Percentiles rank a stretch among this genome's conserved stretches.
phyloP scores from a whole-genome alignment of 2,888 invertebrate species.

The Nymphalis urticae region DNA sequence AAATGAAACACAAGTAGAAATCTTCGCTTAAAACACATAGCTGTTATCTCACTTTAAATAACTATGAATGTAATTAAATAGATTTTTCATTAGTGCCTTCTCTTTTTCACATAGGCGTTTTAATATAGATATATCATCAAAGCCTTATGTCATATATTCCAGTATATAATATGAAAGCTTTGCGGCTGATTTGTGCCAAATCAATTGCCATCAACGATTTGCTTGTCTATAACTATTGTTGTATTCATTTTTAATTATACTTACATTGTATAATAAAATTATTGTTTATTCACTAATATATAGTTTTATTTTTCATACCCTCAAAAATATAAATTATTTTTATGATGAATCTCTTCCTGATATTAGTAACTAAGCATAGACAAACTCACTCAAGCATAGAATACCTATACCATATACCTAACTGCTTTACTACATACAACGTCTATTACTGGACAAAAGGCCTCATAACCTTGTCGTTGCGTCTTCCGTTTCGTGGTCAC shows the following conservation, averaged over 20 bases:
- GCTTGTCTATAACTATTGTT: slow-evolving; percentile 34
- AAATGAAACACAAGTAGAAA: too few species aligned
- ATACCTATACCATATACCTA: too few species aligned
- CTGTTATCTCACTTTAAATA: too few species aligned
- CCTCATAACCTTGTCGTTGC: too few species aligned
- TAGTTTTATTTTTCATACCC: slow-evolving; percentile 22
- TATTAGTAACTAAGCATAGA: neutral
- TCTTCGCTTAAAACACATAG: too few species aligned
- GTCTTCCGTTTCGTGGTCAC: too few species aligned
- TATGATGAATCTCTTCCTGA: neutral
- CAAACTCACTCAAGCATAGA: too few species aligned
- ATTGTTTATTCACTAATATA: slow-evolving; percentile 44
- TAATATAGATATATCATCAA: slow-evolving; percentile 1
- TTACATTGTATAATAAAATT: slow-evolving; percentile 56
- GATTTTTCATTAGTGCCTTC: slow-evolving; percentile 5
- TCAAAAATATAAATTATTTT: neutral
- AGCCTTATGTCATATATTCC: slow-evolving; percentile 1
- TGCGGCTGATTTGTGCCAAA: slow-evolving; percentile 70
- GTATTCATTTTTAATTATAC: slow-evolving; percentile 32
- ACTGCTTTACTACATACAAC: too few species aligned
- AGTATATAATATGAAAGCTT: slow-evolving; percentile 45
- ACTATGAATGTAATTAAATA: neutral
- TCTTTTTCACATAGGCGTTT: slow-evolving; percentile 1
- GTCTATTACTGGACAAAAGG: too few species aligned
- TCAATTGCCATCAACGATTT: slow-evolving; percentile 61